Base-by-base conservation (phyloP, 1,140 invertebrate genomes). In the Drosophila nigromelanica region DNA sequence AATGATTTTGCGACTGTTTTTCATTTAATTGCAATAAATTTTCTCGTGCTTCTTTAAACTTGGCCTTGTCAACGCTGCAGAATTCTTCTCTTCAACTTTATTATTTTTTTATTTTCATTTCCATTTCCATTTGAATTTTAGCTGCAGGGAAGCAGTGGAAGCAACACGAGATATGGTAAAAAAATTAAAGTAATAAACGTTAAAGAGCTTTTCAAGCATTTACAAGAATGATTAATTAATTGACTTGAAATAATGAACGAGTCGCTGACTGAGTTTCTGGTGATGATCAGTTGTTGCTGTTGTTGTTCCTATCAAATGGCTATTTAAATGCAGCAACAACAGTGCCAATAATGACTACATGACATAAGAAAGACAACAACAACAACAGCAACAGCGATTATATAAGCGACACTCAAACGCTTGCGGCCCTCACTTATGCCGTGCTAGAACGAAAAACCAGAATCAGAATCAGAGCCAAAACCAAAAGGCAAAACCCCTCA, bases 161-260 rank as follows among this genome's bases (percentile, higher is more conserved):
- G n/a, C n/a, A n/a, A n/a, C n/a, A n/a, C 59, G 33, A 55, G 39
- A 39, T 70, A 40, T 55, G 54, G 48, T 63, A 40, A 76, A 50
- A 63, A 47, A 45, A 60, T 48, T 67, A 58, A 67, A 61, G 27
- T 27, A 73, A 45, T 45, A 56, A 61, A 45, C 66, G 61, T 39
- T 56, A 52, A 78, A 73, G 70, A 59, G 55, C 76, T 63, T 59
- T 71, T 71, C 39, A 48, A 64, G 72, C 66, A 68, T 83, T 73
- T 83, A 68, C 62, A 43, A 86, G 76, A 61, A 87, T 86, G 82
- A 86, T 86, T 87, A 82, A 86, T 87, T 87, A 87, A 86, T 86
- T 67, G 82, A 72, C 59, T 72, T 39, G 59, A 61, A 75, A 72
- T 70, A 62, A 66, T 74, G 51, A 56, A 74, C 40, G 51, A 43